phyloP scores from a whole-genome alignment of 2,113 vertebrate species.

The Columba livia region DNA sequence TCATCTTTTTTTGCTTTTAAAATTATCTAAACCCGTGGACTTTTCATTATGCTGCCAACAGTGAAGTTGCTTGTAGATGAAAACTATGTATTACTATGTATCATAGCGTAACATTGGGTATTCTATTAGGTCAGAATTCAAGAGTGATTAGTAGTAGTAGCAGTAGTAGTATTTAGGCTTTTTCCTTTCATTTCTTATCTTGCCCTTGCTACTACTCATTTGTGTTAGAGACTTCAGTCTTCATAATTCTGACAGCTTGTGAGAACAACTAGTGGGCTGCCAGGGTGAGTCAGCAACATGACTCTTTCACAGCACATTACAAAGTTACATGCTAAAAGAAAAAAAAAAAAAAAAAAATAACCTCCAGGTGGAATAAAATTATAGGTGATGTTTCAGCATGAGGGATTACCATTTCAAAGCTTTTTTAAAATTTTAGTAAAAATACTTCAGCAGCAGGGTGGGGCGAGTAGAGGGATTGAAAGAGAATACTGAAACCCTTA shows the following conservation, averaged over 20 bases:
- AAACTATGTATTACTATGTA: background rate
- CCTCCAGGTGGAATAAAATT: background rate
- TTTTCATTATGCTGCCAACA: background rate
- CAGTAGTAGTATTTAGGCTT: background rate
- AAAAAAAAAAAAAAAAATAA: background rate
- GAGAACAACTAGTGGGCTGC: background rate
- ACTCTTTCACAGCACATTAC: background rate
- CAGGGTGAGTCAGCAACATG: constrained; percentile 16
- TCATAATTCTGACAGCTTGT: background rate
- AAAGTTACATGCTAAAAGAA: background rate
- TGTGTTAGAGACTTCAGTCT: background rate
- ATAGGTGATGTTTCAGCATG: background rate
- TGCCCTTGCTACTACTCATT: background rate
- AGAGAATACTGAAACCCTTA: background rate
- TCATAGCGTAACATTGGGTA: background rate
- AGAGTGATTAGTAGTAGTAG: background rate
- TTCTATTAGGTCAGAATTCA: background rate
- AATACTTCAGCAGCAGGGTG: background rate
- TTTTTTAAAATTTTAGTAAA: background rate
- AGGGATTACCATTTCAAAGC: background rate
- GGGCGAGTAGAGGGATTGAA: background rate
- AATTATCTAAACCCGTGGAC: background rate
- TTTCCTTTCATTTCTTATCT: background rate
- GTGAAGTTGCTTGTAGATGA: background rate
- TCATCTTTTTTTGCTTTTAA: background rate